Evolutionary conservation across 2,113 vertebrate genomes (phyloP), one percentile per base, ranked within the genome.

Genomic region (Phyllopteryx taeniolatus): DNA sequence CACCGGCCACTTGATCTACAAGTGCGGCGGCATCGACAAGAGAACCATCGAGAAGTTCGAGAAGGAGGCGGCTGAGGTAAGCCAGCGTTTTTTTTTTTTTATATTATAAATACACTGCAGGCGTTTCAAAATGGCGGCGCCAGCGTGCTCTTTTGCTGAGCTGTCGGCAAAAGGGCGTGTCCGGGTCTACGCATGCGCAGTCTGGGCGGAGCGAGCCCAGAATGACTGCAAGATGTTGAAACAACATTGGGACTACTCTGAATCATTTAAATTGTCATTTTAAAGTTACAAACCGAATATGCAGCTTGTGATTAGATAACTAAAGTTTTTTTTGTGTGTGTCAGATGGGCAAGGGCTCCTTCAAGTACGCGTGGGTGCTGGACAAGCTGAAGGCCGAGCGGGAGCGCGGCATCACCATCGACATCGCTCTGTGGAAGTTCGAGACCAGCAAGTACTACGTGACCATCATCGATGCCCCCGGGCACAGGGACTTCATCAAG

Each of bases 401-500:
- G 80, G 94, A 94, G 88, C 91, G 91, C 79, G 92, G 93, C 79
- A 94, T 95, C 89, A 94, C 94, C 85, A 94, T 93, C 2, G 90
- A 94, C 73, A 94, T 95, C 14, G 93, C 94, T 74, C 91, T 94
- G 51, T 94, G 94, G 94, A 95, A 94, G 83, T 94, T 95, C 19
- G 89, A 94, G 87, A 94, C 93, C 70, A 35, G 53, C 74, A 94
- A 85, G 73, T 93, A 92, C 86, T 94, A 93, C 27, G 91, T 95
- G 83, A 94, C 93, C 78, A 94, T 94, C 83, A 94, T 93, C 22
- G 91, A 94, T 77, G 92, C 93, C 49, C 93, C 93, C 3, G 92
- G 93, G 76, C 93, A 94, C 89, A 88, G 91, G 62, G 93, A 95
- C 67, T 95, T 95, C 88, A 94, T 95, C 91, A 94, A 94, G 90